Percentiles rank a stretch among this genome's conserved stretches.
phyloP scores from a whole-genome alignment of 2,888 invertebrate genomes.

The Morinoia aosen region DNA sequence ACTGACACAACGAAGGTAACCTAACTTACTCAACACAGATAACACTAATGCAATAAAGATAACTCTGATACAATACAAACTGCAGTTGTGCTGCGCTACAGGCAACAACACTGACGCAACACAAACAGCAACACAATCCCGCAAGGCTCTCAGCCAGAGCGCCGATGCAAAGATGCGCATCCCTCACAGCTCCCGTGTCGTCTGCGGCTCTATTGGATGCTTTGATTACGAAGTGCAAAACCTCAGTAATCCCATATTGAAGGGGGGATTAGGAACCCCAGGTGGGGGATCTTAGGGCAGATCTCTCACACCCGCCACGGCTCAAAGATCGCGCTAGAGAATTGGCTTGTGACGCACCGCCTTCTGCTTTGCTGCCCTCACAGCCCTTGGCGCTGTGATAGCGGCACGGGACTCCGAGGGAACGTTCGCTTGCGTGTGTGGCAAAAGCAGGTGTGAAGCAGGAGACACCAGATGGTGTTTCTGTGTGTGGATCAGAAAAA shows the following conservation, averaged over 20 bases:
- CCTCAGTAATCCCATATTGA: constrained; percentile 50
- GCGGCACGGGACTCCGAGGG: background rate
- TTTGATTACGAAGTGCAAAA: constrained; percentile 44
- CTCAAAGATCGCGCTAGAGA: background rate
- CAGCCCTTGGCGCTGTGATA: constrained; percentile 32
- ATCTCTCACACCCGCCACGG: background rate
- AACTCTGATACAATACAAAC: background rate
- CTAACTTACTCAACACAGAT: background rate
- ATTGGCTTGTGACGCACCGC: background rate
- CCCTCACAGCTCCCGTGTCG: background rate
- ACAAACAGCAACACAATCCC: background rate
- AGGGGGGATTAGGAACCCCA: background rate
- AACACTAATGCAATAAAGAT: background rate
- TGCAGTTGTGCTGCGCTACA: background rate
- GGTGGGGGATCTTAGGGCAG: background rate
- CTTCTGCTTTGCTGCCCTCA: constrained; percentile 22
- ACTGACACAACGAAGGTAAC: no score
- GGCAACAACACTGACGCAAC: background rate
- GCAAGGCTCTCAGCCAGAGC: background rate
- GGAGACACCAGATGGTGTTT: background rate
- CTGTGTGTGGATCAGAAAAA: background rate
- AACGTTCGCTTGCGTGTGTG: no score
- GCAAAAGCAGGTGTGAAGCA: background rate
- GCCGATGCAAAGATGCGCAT: background rate
- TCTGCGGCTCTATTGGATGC: constrained; percentile 30